phyloP scores from a whole-genome alignment of 2,113 vertebrate genomes.

The Rhinolophus sinicus region DNA sequence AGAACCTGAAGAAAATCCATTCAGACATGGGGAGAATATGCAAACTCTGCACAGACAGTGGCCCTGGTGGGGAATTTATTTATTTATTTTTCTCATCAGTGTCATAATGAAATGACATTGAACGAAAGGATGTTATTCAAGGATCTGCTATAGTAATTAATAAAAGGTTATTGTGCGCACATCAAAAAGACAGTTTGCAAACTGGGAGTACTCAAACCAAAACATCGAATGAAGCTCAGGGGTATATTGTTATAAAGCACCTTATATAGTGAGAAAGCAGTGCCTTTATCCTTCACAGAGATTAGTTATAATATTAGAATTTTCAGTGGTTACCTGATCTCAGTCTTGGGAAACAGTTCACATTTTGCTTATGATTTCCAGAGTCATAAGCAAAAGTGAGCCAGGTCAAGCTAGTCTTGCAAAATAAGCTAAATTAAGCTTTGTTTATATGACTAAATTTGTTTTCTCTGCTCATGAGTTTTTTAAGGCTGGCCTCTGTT shows the following conservation, averaged over 20 bases:
- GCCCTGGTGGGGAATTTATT: background rate
- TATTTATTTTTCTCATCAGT: background rate
- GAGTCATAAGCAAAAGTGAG: background rate
- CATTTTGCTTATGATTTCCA: background rate
- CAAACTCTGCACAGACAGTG: background rate
- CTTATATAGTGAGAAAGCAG: background rate
- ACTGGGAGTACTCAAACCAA: background rate
- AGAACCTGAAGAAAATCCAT: background rate
- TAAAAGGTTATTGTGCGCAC: background rate
- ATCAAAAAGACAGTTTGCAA: background rate
- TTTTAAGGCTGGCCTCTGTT: background rate
- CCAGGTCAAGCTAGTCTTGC: background rate
- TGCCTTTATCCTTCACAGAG: background rate
- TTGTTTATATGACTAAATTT: background rate
- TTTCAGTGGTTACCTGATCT: background rate
- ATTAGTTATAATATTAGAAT: background rate
- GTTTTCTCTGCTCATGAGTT: background rate
- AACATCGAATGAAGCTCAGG: background rate
- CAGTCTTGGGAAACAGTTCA: background rate
- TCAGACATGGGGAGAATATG: background rate
- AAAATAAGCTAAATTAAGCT: background rate
- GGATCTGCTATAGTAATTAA: background rate
- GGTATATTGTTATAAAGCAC: background rate
- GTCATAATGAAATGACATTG: background rate
- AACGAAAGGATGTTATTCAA: background rate